Conservation (phyloP, 2,113 vertebrate genomes). For the Mustelus asterias region DNA sequence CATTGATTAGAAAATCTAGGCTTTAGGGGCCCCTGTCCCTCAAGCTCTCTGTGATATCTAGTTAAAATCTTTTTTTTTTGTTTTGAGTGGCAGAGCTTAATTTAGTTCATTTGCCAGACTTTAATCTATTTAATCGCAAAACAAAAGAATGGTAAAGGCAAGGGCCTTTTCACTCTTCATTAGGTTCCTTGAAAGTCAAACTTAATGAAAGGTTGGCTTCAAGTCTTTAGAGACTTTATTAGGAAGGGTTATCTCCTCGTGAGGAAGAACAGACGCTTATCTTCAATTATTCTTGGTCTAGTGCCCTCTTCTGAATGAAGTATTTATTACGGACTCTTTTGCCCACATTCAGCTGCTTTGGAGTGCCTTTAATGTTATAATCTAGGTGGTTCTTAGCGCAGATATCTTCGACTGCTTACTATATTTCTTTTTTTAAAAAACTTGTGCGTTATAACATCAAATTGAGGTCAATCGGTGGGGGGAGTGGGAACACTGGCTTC, state of each 20-base stretch:
- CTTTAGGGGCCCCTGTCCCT: background rate
- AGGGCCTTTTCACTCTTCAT: background rate
- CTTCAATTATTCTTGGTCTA: constrained; percentile 23
- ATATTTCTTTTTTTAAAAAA: background rate
- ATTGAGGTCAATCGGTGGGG: background rate
- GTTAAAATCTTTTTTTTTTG: background rate
- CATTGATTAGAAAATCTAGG: constrained; percentile 34
- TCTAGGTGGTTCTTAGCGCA: background rate
- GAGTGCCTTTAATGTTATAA: background rate
- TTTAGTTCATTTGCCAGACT: background rate
- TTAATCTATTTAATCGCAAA: constrained; percentile 22
- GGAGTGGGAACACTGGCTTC: background rate
- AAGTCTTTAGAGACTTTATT: background rate
- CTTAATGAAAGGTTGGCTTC: constrained; percentile 15
- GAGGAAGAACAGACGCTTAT: background rate
- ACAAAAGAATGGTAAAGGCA: background rate
- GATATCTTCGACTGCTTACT: background rate
- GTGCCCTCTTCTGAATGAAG: constrained; percentile 23
- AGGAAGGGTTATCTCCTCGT: background rate
- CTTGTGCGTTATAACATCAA: background rate
- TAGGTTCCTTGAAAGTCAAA: constrained; percentile 30
- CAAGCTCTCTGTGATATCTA: constrained; percentile 15
- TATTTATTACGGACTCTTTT: background rate
- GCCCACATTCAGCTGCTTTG: background rate
- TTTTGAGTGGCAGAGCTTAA: constrained; percentile 20